Conservation (phyloP, 2,113 vertebrate genomes). For the Colinus virginianus region DNA sequence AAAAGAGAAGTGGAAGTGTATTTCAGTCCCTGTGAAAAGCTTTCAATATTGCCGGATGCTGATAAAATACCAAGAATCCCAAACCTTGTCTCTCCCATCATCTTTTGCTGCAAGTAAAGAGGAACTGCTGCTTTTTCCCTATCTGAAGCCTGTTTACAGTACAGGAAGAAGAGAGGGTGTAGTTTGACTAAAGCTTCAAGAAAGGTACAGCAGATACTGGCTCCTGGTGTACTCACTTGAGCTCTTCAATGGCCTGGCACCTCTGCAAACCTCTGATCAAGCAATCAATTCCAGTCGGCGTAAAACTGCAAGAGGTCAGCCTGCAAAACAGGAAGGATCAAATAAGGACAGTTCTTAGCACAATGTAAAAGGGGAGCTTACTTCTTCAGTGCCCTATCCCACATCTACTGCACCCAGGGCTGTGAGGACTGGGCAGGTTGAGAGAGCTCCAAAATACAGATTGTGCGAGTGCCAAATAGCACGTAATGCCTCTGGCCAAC, state of each 20-base stretch:
- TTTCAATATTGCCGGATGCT: neutral
- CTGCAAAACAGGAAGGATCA: slow-evolving; percentile 66
- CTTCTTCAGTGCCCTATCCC: neutral
- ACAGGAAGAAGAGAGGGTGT: neutral
- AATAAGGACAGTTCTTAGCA: neutral
- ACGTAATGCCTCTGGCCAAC: neutral
- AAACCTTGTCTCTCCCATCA: neutral
- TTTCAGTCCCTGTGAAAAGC: neutral
- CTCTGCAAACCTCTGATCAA: slow-evolving; percentile 77
- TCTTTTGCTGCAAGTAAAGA: neutral
- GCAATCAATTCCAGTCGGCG: neutral
- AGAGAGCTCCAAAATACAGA: neutral
- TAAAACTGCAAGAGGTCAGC: slow-evolving; percentile 76
- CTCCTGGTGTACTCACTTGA: slow-evolving; percentile 79
- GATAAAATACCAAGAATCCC: neutral
- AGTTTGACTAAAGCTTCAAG: neutral
- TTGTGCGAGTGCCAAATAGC: neutral
- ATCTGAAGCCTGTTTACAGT: neutral
- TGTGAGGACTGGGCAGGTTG: neutral
- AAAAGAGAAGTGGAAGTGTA: neutral
- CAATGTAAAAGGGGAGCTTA: neutral
- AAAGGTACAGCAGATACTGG: neutral
- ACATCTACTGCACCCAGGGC: neutral
- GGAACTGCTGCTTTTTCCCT: neutral
- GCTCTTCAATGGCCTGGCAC: slow-evolving; percentile 83